Evolutionary conservation across 2,113 vertebrate species (phyloP).

Genomic region (Psittacula cyanocephala): DNA sequence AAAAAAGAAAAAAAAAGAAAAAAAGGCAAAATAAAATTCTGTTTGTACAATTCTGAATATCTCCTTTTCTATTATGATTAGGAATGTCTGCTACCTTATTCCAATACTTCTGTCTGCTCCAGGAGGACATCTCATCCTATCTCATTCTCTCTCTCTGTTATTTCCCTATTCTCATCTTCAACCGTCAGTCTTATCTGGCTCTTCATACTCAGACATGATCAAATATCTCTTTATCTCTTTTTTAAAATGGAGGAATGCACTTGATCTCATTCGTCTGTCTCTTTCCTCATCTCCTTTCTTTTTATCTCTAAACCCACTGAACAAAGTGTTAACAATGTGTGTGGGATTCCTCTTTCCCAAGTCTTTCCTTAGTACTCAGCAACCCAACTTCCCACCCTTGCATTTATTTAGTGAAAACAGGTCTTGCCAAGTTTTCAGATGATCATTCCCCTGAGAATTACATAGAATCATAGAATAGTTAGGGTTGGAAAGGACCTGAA

Average conservation of each 20-base stretch:
- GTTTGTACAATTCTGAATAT: not conserved
- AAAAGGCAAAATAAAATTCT: not conserved
- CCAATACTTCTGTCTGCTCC: not conserved
- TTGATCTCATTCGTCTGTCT: not conserved
- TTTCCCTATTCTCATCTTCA: not conserved
- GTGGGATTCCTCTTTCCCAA: not conserved
- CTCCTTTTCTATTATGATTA: not conserved
- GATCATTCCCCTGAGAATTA: not conserved
- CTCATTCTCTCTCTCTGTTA: not conserved
- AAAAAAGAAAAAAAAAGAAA: not conserved
- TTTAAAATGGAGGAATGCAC: not conserved
- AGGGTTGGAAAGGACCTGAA: too few species aligned
- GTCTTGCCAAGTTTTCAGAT: not conserved
- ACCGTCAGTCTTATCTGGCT: not conserved
- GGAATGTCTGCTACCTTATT: not conserved
- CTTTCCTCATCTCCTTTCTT: not conserved
- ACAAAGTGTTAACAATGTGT: not conserved
- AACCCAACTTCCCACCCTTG: not conserved
- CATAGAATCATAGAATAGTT: too few species aligned
- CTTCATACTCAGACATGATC: not conserved
- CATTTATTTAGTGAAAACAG: not conserved
- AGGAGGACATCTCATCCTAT: not conserved
- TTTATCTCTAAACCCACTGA: not conserved
- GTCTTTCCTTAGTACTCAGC: not conserved
- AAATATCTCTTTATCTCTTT: not conserved